A percentile compares a stretch with the other conserved stretches of the same genome.
These are phyloP conservation scores for Azemiops feae DNA, from an alignment of 2,113 vertebrate species.

Conservation along the genomic window DNA sequence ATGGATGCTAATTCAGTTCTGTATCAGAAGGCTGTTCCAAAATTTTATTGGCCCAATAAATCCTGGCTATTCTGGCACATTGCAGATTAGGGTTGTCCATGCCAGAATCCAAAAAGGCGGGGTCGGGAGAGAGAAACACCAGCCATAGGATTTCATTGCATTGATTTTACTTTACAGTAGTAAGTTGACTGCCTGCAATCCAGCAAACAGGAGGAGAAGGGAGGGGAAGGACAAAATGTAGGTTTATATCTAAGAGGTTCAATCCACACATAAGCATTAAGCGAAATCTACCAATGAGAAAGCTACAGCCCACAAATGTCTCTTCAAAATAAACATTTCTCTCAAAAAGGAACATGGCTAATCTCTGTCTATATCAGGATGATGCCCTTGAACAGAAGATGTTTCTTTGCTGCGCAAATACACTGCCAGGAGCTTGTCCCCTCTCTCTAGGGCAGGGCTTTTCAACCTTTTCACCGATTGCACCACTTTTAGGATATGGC, in stretches of 20 bases:
- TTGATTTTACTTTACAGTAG: slow-evolving; percentile 48
- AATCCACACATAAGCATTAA: not conserved
- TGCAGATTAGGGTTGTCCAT: slow-evolving; percentile 50
- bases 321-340: not conserved
- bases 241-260: not conserved
- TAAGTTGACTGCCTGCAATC: slow-evolving; percentile 20
- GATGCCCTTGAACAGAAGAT: not conserved
- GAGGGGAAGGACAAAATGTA: not conserved
- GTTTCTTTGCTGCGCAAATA: not conserved
- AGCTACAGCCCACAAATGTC: too few species aligned
- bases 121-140: slow-evolving; percentile 33
- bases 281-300: not conserved
- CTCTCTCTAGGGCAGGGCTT: too few species aligned
- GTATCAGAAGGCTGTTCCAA: slow-evolving; percentile 56
- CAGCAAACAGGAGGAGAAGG: not conserved
- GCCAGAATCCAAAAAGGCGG: slow-evolving; percentile 41
- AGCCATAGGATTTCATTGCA: slow-evolving; percentile 43
- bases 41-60: slow-evolving; percentile 51
- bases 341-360: not conserved
- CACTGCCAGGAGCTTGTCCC: not conserved
- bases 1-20: slow-evolving; percentile 51
- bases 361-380: not conserved
- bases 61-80: slow-evolving; percentile 62
- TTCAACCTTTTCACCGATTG: too few species aligned
- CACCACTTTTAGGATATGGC: too few species aligned